phyloP scores from a whole-genome alignment of 2,113 vertebrate genomes.

The Oreotrochilus melanogaster region DNA sequence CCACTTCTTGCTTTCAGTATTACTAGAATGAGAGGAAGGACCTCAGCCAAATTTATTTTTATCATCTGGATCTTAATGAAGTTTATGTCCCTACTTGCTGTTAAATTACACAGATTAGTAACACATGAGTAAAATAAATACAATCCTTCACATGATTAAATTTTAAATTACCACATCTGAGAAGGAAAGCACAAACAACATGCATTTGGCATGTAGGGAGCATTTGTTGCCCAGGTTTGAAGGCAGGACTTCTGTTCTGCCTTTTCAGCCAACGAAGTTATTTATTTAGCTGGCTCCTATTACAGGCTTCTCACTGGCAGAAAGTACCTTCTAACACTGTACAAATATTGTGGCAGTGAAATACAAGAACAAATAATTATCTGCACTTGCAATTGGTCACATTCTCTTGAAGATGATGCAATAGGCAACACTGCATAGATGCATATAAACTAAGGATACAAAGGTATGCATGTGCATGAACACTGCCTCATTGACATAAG shows the following conservation, averaged over 20 bases:
- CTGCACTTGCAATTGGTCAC: neutral
- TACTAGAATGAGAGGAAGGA: neutral
- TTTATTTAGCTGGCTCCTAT: neutral
- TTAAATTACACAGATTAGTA: conserved; percentile 60
- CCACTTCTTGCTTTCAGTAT: neutral
- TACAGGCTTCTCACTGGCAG: neutral
- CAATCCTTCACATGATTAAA: conserved; percentile 24
- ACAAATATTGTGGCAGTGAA: neutral
- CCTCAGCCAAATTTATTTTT: neutral
- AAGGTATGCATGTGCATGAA: neutral
- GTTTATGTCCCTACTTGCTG: conserved; percentile 45
- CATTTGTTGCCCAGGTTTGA: conserved; percentile 1
- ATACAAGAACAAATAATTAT: neutral
- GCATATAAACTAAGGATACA: neutral
- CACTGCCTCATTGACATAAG: neutral
- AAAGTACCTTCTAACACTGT: neutral
- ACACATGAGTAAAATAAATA: conserved; percentile 59
- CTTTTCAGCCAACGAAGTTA: neutral
- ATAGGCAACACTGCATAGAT: accelerated
- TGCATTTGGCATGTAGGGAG: neutral
- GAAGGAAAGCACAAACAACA: conserved; percentile 10
- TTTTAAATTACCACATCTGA: conserved; percentile 36
- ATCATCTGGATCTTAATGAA: conserved; percentile 32
- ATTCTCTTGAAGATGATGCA: neutral
- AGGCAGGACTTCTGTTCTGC: neutral